Evolutionary conservation across 37 sponge, comb jelly and placozoan species (phyloP).

Genomic region (Beroe ovata): DNA sequence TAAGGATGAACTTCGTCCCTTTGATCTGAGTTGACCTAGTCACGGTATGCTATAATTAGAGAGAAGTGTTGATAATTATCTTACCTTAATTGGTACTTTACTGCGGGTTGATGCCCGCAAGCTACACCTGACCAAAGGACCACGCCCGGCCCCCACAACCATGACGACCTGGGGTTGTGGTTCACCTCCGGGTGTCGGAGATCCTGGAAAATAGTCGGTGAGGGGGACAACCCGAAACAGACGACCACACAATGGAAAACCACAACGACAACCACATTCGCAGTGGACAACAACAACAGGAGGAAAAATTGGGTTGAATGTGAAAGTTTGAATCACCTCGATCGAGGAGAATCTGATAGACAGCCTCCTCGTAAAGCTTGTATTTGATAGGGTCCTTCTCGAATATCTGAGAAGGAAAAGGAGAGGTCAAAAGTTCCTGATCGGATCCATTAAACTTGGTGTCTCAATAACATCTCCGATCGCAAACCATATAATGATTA

Average conservation of each 20-base stretch:
- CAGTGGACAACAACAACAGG: neutral
- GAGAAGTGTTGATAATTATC: neutral
- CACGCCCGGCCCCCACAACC: conserved; percentile 98
- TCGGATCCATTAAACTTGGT: no score
- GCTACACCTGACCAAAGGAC: conserved; percentile 85
- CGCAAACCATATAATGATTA: conserved; percentile 69
- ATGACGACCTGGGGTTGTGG: conserved; percentile 74
- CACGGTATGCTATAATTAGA: neutral
- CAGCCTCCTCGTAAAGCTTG: conserved; percentile 81
- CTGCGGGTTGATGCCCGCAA: conserved; percentile 75
- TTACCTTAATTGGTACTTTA: conserved; percentile 45
- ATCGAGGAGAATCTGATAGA: conserved; percentile 67
- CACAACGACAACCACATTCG: neutral
- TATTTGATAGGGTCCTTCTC: conserved; percentile 97
- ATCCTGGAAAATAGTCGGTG: neutral
- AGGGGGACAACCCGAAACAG: neutral
- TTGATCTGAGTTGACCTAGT: no score
- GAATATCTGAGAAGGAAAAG: conserved; percentile 66
- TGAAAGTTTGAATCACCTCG: conserved; percentile 4
- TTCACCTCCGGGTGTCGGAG: conserved; percentile 23
- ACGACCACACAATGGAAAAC: neutral
- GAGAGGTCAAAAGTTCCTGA: no score
- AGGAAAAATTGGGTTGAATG: neutral
- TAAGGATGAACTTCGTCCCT: no score
- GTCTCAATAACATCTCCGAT: no score